Base-by-base conservation (phyloP, 2,888 invertebrate genomes). In the Oxyteleia sp. region DNA sequence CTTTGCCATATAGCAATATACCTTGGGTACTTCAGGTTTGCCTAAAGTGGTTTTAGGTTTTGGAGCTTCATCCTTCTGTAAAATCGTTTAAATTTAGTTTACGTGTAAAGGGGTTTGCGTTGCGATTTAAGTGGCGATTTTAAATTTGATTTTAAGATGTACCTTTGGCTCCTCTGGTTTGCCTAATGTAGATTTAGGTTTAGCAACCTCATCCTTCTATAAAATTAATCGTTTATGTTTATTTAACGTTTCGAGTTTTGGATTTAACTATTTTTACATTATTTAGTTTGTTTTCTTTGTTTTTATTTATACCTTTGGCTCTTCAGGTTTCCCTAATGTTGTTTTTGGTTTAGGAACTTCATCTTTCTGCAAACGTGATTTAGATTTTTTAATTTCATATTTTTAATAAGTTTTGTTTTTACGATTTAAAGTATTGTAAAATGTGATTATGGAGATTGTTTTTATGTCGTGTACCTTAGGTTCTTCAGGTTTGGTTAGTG, bases 131-230 rank as follows among this genome's bases (percentile, higher is more conserved):
- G n/a, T 38, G 13, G 43, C 16, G 18, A 11, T 4, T 23, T 38
- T 3, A 38, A 38, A 38, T 38, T 38, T 38, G 10, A 10, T 32
- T 32, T 26, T 51, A n/a, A 15, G 32, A 13, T 38, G 7, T 41
- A 41, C 41, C 41, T 41, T 41, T 15, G 15, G 41, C 15, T 4
- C 41, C 16, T 15, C 41, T 2, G 41, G 41, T 41, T 41, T 41
- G 7, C 20, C 45, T 43, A 68, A 29, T 13, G 53, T 32, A 41
- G 41, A 1, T 41, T 41, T 41, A 8, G 41, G 41, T 15, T 41
- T 41, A 15, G 41, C 15, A 64, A 38, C 38, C 11, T 64, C 64
- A 38, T 64, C 64, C n/a, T 64, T 49, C 64, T 64, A 49, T 16
- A 64, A 64, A 35, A 35, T 15, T 45, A 16, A 16, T 16, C 8